Conservation (phyloP, 2,888 invertebrate species). For the Eupithecia centaureata region DNA sequence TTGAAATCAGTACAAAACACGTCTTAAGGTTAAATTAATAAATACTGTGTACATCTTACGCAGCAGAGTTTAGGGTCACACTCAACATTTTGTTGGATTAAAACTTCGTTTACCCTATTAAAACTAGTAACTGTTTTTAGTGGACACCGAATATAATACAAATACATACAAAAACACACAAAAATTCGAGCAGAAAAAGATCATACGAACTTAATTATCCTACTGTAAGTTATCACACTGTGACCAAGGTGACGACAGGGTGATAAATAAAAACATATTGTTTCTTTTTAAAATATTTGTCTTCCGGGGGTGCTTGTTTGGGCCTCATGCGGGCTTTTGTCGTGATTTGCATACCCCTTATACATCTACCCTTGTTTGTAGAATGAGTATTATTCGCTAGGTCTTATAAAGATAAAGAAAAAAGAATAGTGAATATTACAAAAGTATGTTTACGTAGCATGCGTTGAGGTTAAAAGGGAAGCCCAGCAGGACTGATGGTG, state of each 20-base stretch:
- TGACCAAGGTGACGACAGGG: conserved; percentile 15
- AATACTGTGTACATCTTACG: no score
- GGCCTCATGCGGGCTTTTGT: conserved; percentile 9
- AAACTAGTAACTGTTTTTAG: no score
- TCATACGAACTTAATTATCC: not conserved
- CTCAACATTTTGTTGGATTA: no score
- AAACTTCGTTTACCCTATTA: no score
- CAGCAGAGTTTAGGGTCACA: no score
- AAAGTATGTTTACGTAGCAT: not conserved
- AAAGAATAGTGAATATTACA: not conserved
- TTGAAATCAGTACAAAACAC: no score
- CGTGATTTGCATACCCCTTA: not conserved
- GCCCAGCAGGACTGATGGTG: no score
- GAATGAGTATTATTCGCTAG: conserved; percentile 1
- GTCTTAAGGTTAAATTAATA: no score
- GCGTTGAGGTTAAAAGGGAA: not conserved
- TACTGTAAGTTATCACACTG: conserved; percentile 20
- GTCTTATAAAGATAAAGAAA: no score
- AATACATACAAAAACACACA: no score
- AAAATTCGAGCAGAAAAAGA: not conserved
- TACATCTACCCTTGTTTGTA: conserved; percentile 17
- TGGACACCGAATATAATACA: no score
- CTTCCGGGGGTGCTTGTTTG: conserved; percentile 27
- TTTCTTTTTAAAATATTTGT: conserved; percentile 39
- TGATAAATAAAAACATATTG: conserved; percentile 38